Evolutionary conservation across 2,888 invertebrate genomes (phyloP), one percentile per base, ranked within the genome.

Genomic region (Tipula vernalis): DNA sequence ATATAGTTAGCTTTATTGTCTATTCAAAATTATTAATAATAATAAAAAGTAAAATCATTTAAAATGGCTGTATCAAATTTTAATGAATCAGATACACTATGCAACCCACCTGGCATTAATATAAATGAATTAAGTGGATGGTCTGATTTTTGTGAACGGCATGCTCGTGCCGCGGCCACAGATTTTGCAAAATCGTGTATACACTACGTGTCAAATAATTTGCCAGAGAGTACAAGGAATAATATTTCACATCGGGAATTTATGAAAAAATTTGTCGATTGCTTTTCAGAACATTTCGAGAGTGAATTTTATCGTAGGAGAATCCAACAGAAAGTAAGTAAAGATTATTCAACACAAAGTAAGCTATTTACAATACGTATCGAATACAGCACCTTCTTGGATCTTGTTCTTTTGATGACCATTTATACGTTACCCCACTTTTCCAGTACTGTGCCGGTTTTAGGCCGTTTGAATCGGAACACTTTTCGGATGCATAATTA

Each of bases 151-250:
- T 96, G 96, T 92, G 96, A 97, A 91, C 95, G 96, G 91, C 97
- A 97, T 92, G 97, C 97, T 87, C 94, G 95, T 89, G 94, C 95
- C 88, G 96, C 97, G 87, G 97, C 97, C 87, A 95, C 96, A 89
- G 97, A 97, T 92, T 98, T 98, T 92, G 96, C 97, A 89, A 96
- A 96, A 92, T 96, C 96, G 89, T 97, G 97, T 91, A 93, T 96
- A 88, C 95, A 95, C 88, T 97, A 95, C 90, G 94, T 96, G 88
- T 95, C 95, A 89, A 93, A 94, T 86, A 95, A 95, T 90, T 91
- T 95, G 88, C 93, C 94, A 44, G 96, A 96, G 89, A 93, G 93
- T 89, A 93, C 94, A 28, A 93, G 95, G 87, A 92, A 94, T 39
- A 94, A 93, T 87, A 92, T 95, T 86, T 94, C 95, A 8, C 96